Percentiles rank a stretch among this genome's conserved stretches.
phyloP scores from a whole-genome alignment of 1,140 invertebrate genomes.

The Dendroctonus ponderosae region DNA sequence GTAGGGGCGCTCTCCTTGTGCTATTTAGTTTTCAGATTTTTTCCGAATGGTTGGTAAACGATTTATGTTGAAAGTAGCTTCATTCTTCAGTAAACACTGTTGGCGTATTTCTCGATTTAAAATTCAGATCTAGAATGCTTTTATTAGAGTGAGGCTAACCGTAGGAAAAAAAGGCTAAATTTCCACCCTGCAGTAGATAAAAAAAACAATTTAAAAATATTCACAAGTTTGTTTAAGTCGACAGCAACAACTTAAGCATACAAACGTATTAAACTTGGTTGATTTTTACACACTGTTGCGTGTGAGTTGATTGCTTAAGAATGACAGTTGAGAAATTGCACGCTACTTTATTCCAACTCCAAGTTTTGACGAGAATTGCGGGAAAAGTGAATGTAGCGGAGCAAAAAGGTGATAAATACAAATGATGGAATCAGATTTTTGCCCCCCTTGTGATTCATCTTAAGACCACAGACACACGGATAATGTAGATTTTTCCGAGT shows the following conservation, averaged over 20 bases:
- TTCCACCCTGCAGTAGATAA: not conserved
- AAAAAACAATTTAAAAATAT: not conserved
- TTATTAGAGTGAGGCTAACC: not conserved
- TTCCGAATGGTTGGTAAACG: too few relatives aligned
- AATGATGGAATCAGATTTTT: conserved; percentile 11
- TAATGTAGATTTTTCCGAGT: too few relatives aligned
- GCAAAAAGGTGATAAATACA: conserved; percentile 19
- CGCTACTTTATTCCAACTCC: conserved; percentile 10
- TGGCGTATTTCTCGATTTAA: not conserved
- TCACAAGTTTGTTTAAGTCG: not conserved
- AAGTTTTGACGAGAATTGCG: conserved; percentile 14
- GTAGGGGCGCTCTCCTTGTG: not conserved
- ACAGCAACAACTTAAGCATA: not conserved
- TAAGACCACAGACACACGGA: too few relatives aligned
- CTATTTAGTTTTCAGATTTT: not conserved
- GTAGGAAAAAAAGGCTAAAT: not conserved
- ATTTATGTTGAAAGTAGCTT: too few relatives aligned
- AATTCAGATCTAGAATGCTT: not conserved
- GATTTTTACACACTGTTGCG: conserved; percentile 8
- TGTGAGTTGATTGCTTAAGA: not conserved
- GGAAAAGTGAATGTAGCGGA: conserved; percentile 12
- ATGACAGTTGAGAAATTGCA: conserved; percentile 15
- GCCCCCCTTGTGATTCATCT: conserved; percentile 8
- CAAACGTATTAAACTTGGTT: not conserved
- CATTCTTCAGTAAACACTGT: not conserved